Evolutionary conservation across 1,140 invertebrate species (phyloP), one percentile per base, ranked within the genome.

Genomic region (Luehdorfia chinensis): DNA sequence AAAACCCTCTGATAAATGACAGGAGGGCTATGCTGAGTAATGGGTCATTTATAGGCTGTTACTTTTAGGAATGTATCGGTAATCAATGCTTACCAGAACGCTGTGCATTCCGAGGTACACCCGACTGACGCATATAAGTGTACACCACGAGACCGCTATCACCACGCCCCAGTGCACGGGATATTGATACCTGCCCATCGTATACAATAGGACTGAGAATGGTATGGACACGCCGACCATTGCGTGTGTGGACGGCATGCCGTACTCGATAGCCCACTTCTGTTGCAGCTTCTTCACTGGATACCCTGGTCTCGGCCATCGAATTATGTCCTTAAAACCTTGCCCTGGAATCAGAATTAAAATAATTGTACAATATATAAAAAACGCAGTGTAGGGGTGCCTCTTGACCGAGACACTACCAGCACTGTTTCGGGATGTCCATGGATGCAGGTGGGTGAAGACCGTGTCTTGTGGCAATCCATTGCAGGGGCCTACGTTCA

Each of bases 81-180:
- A n/a, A n/a, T n/a, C n/a, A 7, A 59, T 45, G 77, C 88, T 90
- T 84, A 94, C 93, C 74, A 97, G 81, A 43, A 96, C 91, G 50
- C 94, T 93, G 75, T 98, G 96, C 95, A 98, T 97, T 59, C 96
- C 96, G 15, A 97, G 89, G 79, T 97, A 98, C 2, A 97, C 70
- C 66, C 96, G 87, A 76, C 95, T 97, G 11, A 92, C 80, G 76
- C 94, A 96, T 31, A 97, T 93, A 9, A 96, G 71, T 25, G 88
- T 72, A 75, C 94, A 96, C 95, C 91, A 93, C 1, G 89, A 55
- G 23, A 89, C 68, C 2, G 91, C 90, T 36, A 90, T 70, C 1
- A 81, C 37, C n/a, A 84, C 61, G 3, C 90, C 91, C 69, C 87
- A 71, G 23, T 80, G 60, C 47, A 88, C 78, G 45, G 91, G 92